Base-by-base conservation (phyloP, 2,888 invertebrate genomes). In the Piscicola geometra region DNA sequence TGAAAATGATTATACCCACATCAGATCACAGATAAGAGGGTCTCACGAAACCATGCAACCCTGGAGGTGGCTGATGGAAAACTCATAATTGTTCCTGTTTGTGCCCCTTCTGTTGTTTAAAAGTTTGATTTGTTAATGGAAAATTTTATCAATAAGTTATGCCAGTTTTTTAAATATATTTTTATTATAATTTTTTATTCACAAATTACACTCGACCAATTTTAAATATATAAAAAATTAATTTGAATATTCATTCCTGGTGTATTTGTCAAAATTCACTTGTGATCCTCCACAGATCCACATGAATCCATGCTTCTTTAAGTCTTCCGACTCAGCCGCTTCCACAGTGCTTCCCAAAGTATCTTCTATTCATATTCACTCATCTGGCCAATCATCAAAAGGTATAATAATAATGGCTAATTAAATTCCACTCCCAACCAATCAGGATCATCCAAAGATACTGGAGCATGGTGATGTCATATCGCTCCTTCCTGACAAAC, bases 1-100 rank as follows among this genome's bases (percentile, higher is more conserved):
- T 12, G 33, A 67, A 67, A 32, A 67, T 1, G 68, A 0, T n/a
- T n/a, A n/a, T n/a, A n/a, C n/a, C n/a, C n/a, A n/a, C n/a, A 47
- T n/a, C 80, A 86, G 86, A 84, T 86, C 70, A 81, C 83, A 68
- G 86, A 86, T 78, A 86, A 86, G 79, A 81, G 84, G 79, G 86
- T 86, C 15, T 86, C 86, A 1, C 81, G 86, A 77, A 85, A 84
- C 78, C 86, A 86, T 82, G 86, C 86, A 12, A 80, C 83, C 30
- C 79, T 86, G 32, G 85, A 86, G 78, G 79, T 85, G 9, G 81
- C 81, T 52, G 78, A 80, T 75, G 85, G 84, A 66, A 84, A 84
- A 76, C 80, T 86, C 5, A 82, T 81, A 77, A 79, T 86, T 50
- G 85, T 84, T 71, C 85, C 86, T 33, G 86, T 86, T 81, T 81